These are phyloP conservation scores for Hydropotes inermis DNA, from an alignment of 2,113 vertebrate species.

Conservation along the genomic window DNA sequence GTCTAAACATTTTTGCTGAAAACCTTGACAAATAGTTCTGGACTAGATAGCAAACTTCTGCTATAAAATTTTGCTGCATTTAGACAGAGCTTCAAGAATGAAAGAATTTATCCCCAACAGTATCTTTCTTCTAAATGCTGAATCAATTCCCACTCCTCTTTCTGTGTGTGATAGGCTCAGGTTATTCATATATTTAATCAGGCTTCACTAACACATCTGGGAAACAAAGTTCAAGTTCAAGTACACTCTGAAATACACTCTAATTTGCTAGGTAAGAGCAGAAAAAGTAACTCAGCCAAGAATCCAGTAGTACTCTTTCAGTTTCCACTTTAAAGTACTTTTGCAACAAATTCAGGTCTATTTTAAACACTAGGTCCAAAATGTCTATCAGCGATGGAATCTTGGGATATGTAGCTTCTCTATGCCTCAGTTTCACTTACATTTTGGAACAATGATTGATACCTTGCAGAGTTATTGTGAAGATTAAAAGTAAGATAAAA, in stretches of 20 bases:
- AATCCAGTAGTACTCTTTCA: neutral
- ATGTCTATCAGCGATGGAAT: neutral
- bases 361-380: neutral
- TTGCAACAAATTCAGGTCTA: neutral
- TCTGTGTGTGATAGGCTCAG: neutral
- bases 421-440: neutral
- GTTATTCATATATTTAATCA: neutral
- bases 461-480: neutral
- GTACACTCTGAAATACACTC: neutral
- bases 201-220: neutral
- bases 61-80: neutral
- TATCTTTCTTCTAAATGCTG: neutral
- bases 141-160: neutral
- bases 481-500: neutral
- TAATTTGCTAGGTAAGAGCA: constrained; percentile 20
- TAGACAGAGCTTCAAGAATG: neutral
- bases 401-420: neutral
- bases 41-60: neutral
- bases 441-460: neutral
- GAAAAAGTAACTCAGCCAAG: neutral
- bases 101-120: neutral
- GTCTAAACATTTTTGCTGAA: constrained; percentile 31
- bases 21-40: constrained; percentile 1
- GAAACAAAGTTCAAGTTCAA: neutral
- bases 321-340: neutral